These are phyloP conservation scores for Podilymbus podiceps DNA, from an alignment of 2,113 vertebrate genomes.

Conservation along the genomic window DNA sequence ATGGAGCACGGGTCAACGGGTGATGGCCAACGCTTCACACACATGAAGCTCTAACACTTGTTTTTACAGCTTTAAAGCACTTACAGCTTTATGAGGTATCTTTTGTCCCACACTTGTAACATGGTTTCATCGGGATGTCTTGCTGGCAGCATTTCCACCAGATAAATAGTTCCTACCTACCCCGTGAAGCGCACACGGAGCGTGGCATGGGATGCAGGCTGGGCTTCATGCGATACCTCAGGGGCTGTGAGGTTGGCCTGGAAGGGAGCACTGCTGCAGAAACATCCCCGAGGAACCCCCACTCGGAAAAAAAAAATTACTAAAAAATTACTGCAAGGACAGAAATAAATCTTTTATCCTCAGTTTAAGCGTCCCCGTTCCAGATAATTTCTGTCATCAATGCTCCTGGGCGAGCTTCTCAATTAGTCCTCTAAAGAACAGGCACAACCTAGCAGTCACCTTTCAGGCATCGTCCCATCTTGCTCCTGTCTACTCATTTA, in stretches of 20 bases:
- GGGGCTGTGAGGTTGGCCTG: background rate
- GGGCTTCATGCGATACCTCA: rapidly evolving
- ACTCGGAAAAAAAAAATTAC: background rate
- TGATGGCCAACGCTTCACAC: background rate
- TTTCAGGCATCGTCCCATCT: background rate
- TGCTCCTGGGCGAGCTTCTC: background rate
- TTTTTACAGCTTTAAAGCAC: too few species aligned
- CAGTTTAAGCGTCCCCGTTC: background rate
- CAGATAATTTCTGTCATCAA: background rate
- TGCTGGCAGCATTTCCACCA: background rate
- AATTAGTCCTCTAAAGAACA: background rate
- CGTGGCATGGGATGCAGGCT: rapidly evolving
- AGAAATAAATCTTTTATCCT: background rate
- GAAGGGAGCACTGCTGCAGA: background rate
- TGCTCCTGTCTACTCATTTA: background rate
- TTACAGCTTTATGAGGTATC: background rate
- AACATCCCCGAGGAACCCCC: background rate
- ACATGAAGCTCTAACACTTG: background rate
- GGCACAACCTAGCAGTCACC: background rate
- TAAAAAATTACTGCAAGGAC: background rate
- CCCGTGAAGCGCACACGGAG: too few species aligned
- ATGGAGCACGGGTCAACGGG: background rate
- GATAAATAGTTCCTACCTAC: background rate
- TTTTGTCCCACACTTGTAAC: background rate
- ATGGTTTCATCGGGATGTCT: background rate